A percentile compares a stretch with the other conserved stretches of the same genome.
Evolutionary conservation across 1,140 invertebrate genomes (phyloP).

Genomic region (Anastrepha ludens): DNA sequence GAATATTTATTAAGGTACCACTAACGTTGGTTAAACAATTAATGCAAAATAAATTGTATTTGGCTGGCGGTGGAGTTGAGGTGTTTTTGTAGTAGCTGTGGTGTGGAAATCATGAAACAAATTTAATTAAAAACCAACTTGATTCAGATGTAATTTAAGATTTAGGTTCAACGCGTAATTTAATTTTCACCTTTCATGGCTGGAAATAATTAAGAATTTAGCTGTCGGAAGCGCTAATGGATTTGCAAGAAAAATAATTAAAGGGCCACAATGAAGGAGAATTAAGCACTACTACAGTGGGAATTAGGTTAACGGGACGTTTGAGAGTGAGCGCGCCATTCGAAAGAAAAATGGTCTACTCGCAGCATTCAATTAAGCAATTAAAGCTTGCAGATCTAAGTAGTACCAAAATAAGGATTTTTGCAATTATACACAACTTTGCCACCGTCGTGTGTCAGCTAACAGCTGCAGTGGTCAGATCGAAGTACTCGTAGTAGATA

Average conservation of each 20-base stretch:
- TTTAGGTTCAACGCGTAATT: slow-evolving; percentile 8
- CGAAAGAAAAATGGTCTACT: too few relatives aligned
- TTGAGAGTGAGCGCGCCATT: too few relatives aligned
- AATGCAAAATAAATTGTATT: slow-evolving; percentile 40
- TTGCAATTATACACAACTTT: too few relatives aligned
- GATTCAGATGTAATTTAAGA: background rate
- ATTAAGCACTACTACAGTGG: too few relatives aligned
- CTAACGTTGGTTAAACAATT: slow-evolving; percentile 30
- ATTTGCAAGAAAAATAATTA: background rate
- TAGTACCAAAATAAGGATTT: too few relatives aligned
- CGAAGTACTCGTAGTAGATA: too few relatives aligned
- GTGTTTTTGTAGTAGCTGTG: background rate
- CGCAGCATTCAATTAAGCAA: too few relatives aligned
- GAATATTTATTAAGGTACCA: slow-evolving; percentile 38
- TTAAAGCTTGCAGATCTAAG: too few relatives aligned
- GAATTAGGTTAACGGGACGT: too few relatives aligned
- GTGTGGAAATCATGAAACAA: background rate
- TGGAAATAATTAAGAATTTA: slow-evolving; percentile 6
- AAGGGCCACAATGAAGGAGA: too few relatives aligned
- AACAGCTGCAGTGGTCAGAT: too few relatives aligned
- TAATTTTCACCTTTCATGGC: background rate
- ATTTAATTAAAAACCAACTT: background rate
- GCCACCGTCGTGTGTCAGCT: too few relatives aligned
- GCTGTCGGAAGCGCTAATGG: background rate
- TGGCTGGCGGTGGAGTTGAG: background rate